Conservation (phyloP, 2,888 invertebrate genomes). For the Margaritifera margaritifera region DNA sequence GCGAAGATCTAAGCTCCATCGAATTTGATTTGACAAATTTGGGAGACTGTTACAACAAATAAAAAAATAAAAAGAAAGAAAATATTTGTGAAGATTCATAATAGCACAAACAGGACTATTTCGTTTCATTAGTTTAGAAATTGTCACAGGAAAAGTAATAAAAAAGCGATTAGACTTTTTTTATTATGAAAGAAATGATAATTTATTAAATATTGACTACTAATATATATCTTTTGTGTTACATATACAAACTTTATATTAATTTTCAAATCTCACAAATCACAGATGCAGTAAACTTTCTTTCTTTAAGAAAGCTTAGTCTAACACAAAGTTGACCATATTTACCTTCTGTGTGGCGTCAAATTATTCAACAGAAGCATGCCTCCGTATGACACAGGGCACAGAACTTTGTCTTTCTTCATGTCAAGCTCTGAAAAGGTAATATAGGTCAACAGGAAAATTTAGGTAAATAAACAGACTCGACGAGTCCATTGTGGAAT, state of each 20-base stretch:
- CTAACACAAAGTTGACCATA: not conserved
- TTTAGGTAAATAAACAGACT: not conserved
- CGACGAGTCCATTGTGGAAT: too few species aligned
- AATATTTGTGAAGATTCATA: not conserved
- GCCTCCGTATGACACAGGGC: conserved; percentile 66
- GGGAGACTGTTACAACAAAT: conserved; percentile 45
- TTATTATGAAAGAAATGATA: not conserved
- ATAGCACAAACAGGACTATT: too few species aligned
- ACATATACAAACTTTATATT: too few species aligned
- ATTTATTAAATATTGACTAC: not conserved
- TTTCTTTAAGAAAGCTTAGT: too few species aligned
- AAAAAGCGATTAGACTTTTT: not conserved
- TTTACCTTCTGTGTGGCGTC: conserved; percentile 69
- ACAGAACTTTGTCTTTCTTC: conserved; percentile 55
- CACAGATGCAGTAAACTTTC: too few species aligned
- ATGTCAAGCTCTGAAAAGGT: conserved; percentile 53
- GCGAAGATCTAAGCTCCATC: conserved; percentile 69
- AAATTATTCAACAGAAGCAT: conserved; percentile 67
- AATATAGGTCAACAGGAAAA: not conserved
- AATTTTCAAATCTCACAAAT: too few species aligned
- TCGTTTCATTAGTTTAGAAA: not conserved
- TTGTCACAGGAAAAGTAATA: too few species aligned
- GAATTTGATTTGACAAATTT: conserved; percentile 56
- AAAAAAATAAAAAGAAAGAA: not conserved
- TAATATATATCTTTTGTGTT: too few species aligned